These are phyloP conservation scores for Tuberolachnus salignus DNA, from an alignment of 2,888 invertebrate species.

Conservation along the genomic window DNA sequence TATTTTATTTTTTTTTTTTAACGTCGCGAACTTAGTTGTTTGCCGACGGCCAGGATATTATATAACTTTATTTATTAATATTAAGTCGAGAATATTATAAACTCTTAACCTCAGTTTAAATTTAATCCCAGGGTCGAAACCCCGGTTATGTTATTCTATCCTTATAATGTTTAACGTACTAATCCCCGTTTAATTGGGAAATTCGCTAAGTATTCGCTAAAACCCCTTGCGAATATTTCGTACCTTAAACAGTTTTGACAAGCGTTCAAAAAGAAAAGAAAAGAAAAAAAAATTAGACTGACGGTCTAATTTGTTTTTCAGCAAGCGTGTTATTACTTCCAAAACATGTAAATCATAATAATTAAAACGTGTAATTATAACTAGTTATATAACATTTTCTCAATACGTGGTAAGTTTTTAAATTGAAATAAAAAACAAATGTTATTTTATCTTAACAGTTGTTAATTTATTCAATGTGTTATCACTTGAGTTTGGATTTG, in stretches of 20 bases:
- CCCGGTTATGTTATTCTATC: background rate
- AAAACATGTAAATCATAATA: background rate
- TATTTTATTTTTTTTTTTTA: too few relatives aligned
- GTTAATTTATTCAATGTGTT: too few relatives aligned
- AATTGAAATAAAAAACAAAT: too few relatives aligned
- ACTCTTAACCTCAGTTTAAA: conserved; percentile 19
- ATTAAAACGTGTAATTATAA: background rate
- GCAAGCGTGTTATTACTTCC: background rate
- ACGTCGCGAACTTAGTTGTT: conserved; percentile 13
- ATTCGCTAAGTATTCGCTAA: background rate
- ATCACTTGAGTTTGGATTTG: too few relatives aligned
- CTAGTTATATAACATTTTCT: too few relatives aligned
- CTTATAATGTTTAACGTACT: background rate
- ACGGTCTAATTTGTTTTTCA: background rate
- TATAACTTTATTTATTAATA: conserved; percentile 4
- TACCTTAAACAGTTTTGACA: background rate
- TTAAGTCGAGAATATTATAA: conserved; percentile 7
- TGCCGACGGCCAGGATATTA: background rate
- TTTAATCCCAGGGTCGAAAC: background rate
- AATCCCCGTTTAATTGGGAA: conserved; percentile 5
- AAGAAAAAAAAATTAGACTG: background rate
- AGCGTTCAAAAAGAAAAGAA: background rate
- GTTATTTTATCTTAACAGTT: too few relatives aligned
- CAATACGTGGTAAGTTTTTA: too few relatives aligned
- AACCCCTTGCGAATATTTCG: background rate